Base-by-base conservation (phyloP, 2,888 invertebrate genomes). In the Gandaritis pyraliata region DNA sequence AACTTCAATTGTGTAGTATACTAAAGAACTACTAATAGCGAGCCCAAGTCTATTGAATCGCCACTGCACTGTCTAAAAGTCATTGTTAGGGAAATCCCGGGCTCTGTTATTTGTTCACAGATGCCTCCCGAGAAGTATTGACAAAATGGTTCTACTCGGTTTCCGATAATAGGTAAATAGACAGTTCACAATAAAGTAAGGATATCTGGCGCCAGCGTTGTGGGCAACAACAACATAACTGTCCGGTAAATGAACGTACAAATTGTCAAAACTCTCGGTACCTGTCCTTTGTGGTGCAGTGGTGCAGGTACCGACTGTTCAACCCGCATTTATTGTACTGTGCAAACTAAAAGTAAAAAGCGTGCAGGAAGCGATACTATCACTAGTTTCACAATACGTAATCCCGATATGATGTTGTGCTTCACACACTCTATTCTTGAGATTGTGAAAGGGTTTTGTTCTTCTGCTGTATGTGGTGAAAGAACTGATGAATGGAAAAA, bases 281-380 rank as follows among this genome's bases (percentile, higher is more conserved):
- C 86, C 87, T 84, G 88, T 68, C 82, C 81, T 85, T 64, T 59
- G 56, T 56, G n/a, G 81, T 84, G 64, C 68, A 58, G 12, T 30
- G 71, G 68, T n/a, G n/a, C n/a, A n/a, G n/a, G n/a, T n/a, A n/a
- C n/a, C n/a, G n/a, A n/a, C n/a, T n/a, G n/a, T 68, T 10, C 33
- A 10, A 33, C 10, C 68, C 73, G 77, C 73, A 67, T 72, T 74
- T 76, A 75, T 76, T 82, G 67, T 70, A 38, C 71, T 76, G 72
- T 80, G 76, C 77, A 81, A 80, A 79, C 72, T 66, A 74, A 73
- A 76, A 79, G 72, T 81, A 78, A 78, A 83, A 82, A 78, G 80
- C 72, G n/a, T n/a, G 77, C 86, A 87, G 87, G 87, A 88, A 88
- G 83, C 81, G 78, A 82, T 81, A 78, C 72, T 78, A 78, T 81